These are phyloP conservation scores for Parauchenoglanis ngamensis DNA, from an alignment of 2,797 vertebrate genomes.

Conservation along the genomic window DNA sequence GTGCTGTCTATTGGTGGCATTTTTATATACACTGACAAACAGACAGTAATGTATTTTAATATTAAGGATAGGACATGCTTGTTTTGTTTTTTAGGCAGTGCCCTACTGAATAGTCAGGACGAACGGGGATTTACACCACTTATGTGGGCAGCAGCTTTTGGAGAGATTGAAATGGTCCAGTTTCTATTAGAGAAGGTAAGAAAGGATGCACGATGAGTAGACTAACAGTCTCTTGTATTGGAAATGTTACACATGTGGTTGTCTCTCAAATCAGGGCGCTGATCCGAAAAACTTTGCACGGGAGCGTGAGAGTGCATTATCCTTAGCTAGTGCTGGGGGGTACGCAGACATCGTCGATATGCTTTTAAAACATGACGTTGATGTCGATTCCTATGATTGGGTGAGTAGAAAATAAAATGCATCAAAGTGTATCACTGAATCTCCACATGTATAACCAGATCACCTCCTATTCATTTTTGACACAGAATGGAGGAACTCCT, in stretches of 20 bases:
- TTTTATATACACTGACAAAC: not conserved
- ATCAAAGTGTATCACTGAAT: not conserved
- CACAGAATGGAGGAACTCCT: slow-evolving; percentile 93
- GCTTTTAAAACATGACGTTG: slow-evolving; percentile 83
- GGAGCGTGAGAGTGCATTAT: slow-evolving; percentile 90
- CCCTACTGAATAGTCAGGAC: slow-evolving; percentile 85
- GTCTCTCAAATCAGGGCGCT: slow-evolving; percentile 78
- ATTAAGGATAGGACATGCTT: not conserved
- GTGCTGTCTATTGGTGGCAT: not conserved
- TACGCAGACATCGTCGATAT: slow-evolving; percentile 88
- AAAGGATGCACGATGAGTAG: not conserved
- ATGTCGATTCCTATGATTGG: slow-evolving; percentile 95
- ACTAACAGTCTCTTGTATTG: not conserved
- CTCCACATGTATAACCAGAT: not conserved
- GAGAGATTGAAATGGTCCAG: slow-evolving; percentile 88
- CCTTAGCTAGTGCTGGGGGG: slow-evolving; percentile 91
- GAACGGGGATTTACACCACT: slow-evolving; percentile 93
- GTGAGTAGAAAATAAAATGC: slow-evolving; percentile 66
- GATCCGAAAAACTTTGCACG: slow-evolving; percentile 85
- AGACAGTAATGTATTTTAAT: not conserved
- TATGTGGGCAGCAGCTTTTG: slow-evolving; percentile 95
- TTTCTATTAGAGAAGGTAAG: slow-evolving; percentile 87
- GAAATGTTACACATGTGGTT: not conserved
- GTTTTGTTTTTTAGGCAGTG: slow-evolving; percentile 71
- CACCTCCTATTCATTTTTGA: slow-evolving; percentile 20